Evolutionary conservation across 2,113 vertebrate species (phyloP), one percentile per base, ranked within the genome.

Genomic region (Chunga burmeisteri): DNA sequence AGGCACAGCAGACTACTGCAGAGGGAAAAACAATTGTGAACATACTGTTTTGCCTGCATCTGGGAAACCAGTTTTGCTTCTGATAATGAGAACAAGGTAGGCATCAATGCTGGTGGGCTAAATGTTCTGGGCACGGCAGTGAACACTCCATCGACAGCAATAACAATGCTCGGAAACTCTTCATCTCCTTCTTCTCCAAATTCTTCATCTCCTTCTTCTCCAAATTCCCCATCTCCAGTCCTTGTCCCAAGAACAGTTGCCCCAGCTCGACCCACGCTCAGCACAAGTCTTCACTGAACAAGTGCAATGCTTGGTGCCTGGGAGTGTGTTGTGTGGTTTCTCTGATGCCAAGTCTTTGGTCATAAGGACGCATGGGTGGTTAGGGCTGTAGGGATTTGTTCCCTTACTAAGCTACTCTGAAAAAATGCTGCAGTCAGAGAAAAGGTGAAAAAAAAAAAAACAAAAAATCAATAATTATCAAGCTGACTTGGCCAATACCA

Each of bases 191-290:
- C 50, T 62, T 46, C 65, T 77, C 29, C 16, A n/a, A 11, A 9
- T 34, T 42, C 34, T 13, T 23, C 5, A 10, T n/a, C 44, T 74
- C 27, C 30, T 38, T 38, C 38, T 38, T 38, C 38, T 38, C 13
- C 16, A n/a, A 11, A 9, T 34, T 42, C 34, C 16, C 26, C 5
- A 10, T n/a, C 44, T 74, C 27, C 30, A 21, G 11, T 7, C 32
- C 66, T 16, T 47, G 17, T 53, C 14, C 22, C 44, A 26, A 3
- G 21, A 56, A 25, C 8, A 3, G 11, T 7, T 63, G 30, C 16
- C 14, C 23, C 6, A 26, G 22, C 22, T 79, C 0, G 0, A 34
- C 6, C 15, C 32, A 44, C 0, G 0, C n/a, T 63, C 30, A 55
- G 55, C 30, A 49, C 14, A 52, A 59, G 17, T 15, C 27, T 26